Conservation (phyloP, 2,888 invertebrate genomes). For the Opisthograptis luteolata region DNA sequence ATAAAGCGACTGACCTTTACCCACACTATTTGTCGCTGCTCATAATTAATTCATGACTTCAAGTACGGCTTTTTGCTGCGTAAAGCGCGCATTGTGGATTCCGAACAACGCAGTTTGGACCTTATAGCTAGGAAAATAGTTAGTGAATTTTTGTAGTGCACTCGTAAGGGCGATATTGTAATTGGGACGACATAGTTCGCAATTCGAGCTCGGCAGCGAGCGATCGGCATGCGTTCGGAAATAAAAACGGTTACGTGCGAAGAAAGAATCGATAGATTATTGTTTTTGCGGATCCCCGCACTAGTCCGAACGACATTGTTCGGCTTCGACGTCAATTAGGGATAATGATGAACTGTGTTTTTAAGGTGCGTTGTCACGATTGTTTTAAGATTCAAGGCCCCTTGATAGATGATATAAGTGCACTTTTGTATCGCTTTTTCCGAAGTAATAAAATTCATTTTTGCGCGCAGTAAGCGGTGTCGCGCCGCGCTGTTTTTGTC, state of each 20-base stretch:
- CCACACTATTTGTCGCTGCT: conserved; percentile 74
- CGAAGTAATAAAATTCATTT: conserved; percentile 28
- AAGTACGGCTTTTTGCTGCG: conserved; percentile 64
- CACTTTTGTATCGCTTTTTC: conserved; percentile 32
- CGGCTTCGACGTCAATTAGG: conserved; percentile 73
- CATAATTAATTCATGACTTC: conserved; percentile 76
- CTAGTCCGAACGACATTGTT: conserved; percentile 74
- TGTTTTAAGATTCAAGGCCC: conserved; percentile 51
- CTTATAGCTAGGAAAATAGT: conserved; percentile 40
- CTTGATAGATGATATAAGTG: conserved; percentile 43
- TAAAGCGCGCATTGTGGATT: conserved; percentile 63
- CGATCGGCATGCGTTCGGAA: conserved; percentile 68
- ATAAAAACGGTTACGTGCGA: conserved; percentile 71
- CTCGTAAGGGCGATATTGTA: conserved; percentile 69
- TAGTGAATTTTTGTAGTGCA: conserved; percentile 46
- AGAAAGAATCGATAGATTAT: conserved; percentile 77
- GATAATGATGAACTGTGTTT: conserved; percentile 75
- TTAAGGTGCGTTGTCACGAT: conserved; percentile 57
- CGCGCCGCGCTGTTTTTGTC: conserved; percentile 29
- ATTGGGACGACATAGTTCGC: conserved; percentile 58
- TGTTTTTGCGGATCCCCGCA: conserved; percentile 67
- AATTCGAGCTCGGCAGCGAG: conserved; percentile 59
- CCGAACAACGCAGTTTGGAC: conserved; percentile 41
- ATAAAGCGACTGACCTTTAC: conserved; percentile 77
- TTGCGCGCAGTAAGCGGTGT: conserved; percentile 25